Conservation (phyloP, 2,797 vertebrate genomes). For the Eptatretus atami region DNA sequence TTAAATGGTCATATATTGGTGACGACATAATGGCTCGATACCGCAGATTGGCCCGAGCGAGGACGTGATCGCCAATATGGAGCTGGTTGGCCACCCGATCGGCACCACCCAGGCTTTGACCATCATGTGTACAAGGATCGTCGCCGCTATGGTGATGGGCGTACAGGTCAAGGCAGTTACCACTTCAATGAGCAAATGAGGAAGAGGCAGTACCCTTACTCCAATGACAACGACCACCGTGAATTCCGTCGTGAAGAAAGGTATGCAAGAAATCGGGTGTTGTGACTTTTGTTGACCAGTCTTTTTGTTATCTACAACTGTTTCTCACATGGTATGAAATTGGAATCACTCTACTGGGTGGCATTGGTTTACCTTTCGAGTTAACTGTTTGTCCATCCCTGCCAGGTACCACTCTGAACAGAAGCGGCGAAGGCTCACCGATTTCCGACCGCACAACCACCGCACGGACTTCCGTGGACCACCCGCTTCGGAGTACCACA, state of each 20-base stretch:
- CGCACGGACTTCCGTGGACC: slow-evolving; percentile 51
- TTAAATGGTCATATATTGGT: background rate
- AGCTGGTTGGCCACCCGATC: slow-evolving; percentile 55
- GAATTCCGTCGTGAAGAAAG: slow-evolving; percentile 10
- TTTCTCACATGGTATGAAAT: too few species aligned
- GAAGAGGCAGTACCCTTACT: slow-evolving; percentile 46
- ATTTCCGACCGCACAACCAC: slow-evolving; percentile 31
- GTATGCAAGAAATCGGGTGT: background rate
- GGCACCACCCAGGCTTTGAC: slow-evolving; percentile 49
- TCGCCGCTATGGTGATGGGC: slow-evolving; percentile 38
- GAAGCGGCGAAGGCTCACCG: slow-evolving; percentile 51
- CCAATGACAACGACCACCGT: slow-evolving; percentile 59
- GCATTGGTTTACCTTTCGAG: background rate
- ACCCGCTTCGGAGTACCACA: slow-evolving; percentile 50
- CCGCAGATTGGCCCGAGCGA: slow-evolving; percentile 67
- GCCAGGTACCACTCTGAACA: slow-evolving; percentile 46
- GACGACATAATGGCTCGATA: accelerated
- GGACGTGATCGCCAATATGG: slow-evolving; percentile 67
- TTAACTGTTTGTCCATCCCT: background rate
- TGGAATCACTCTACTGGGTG: background rate
- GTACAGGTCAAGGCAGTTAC: slow-evolving; percentile 43
- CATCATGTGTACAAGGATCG: slow-evolving; percentile 71
- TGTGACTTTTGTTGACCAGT: background rate
- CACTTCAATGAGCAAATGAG: slow-evolving; percentile 64
- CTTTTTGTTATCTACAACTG: too few species aligned